Evolutionary conservation across 2,888 invertebrate species (phyloP), one percentile per base, ranked within the genome.

Genomic region (Eilema depressum): DNA sequence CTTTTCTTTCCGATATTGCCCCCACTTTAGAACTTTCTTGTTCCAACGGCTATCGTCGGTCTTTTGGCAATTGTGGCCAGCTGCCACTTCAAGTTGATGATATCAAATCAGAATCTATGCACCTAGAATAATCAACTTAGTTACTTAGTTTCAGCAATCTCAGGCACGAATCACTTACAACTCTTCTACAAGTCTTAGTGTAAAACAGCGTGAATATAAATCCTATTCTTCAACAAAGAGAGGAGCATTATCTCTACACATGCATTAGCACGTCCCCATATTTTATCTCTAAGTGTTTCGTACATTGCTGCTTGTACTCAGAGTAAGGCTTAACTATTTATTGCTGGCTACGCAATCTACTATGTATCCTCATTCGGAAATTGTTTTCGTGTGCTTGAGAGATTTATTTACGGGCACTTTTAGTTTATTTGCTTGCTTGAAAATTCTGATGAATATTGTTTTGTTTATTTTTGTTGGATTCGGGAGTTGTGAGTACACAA

Each of bases 181-280:
- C 17, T 64, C 20, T 57, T 67, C 61, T 61, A 30, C 57, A 72
- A 63, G 59, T 66, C 4, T 53, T 53, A 53, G 53, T 53, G 66
- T 59, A 66, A 66, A 66, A 69, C 66, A 17, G 59, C 37, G 63
- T 59, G 66, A 59, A 75, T 68, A 73, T 77, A 75, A 77, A 79
- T 71, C 68, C 70, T 71, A 70, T 70, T 62, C 57, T 47, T 57
- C 63, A 78, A 74, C 74, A 83, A 83, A 76, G 76, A 71, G 70
- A 75, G 74, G 67, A 71, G 78, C 80, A 79, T 81, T 84, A 83
- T 71, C 82, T 83, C 79, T 86, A 86, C 85, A 86, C 82, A 78
- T 84, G 86, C 90, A 90, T 90, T 91, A 90, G 85, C 82, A 81
- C 84, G 64, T 77, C 79, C 86, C 87, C 86, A 90, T 91, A 90